These are phyloP conservation scores for Xestia rhomboidea DNA, from an alignment of 2,888 invertebrate genomes.

Conservation along the genomic window DNA sequence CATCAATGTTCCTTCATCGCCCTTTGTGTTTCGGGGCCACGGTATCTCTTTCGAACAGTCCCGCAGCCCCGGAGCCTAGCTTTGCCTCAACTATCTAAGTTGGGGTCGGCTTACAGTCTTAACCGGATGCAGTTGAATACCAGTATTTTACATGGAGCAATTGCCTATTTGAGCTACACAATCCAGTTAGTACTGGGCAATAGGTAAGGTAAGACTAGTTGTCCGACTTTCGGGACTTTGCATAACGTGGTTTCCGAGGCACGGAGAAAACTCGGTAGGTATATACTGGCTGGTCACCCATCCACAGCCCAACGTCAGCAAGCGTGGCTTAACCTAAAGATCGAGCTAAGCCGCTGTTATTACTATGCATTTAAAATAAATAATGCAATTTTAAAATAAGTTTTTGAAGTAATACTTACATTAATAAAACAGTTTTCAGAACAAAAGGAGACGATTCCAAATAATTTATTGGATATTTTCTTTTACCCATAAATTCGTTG, in stretches of 20 bases:
- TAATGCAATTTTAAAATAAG: not conserved
- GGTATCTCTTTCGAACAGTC: too few relatives aligned
- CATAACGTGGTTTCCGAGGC: not conserved
- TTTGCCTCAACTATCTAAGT: not conserved
- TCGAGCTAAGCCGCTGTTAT: not conserved
- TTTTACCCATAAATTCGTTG: constrained; percentile 35
- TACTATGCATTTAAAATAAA: too few relatives aligned
- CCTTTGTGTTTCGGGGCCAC: too few relatives aligned
- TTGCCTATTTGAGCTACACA: not conserved
- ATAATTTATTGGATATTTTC: constrained; percentile 37
- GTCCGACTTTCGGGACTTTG: too few relatives aligned
- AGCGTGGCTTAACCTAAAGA: not conserved
- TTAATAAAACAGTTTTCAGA: not conserved
- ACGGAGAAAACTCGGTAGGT: not conserved
- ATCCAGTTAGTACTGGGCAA: not conserved
- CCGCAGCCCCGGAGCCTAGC: too few relatives aligned
- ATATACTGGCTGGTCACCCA: not conserved
- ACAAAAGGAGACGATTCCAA: constrained; percentile 11
- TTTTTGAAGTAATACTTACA: not conserved
- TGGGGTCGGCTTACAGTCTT: not conserved
- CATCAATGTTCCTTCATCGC: too few relatives aligned
- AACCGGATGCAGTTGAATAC: not conserved
- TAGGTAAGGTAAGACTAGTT: too few relatives aligned
- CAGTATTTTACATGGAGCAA: not conserved
- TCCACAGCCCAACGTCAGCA: not conserved